A percentile compares a stretch with the other conserved stretches of the same genome.
Conservation (phyloP, 2,888 invertebrate genomes). For the Isoperla grammatica region DNA sequence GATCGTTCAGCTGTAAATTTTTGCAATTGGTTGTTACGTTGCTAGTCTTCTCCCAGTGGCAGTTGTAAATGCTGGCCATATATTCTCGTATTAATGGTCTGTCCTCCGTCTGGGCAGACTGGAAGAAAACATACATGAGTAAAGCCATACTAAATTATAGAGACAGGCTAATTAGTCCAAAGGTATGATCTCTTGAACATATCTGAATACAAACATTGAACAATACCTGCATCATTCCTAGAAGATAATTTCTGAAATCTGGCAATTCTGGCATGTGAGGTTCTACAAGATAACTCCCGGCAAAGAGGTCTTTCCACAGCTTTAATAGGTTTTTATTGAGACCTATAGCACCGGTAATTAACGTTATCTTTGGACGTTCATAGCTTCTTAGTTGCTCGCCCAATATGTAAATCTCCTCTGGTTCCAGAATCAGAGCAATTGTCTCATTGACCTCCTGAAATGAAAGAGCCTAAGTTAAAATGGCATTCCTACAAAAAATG, state of each 20-base stretch:
- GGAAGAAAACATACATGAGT: constrained; percentile 1
- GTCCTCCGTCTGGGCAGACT: constrained; percentile 18
- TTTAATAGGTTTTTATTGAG: constrained; percentile 27
- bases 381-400: constrained; percentile 27
- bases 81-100: constrained; percentile 32
- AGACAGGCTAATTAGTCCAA: too few relatives aligned
- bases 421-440: constrained; percentile 36
- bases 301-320: constrained; percentile 26
- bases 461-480: too few relatives aligned
- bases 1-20: constrained; percentile 29
- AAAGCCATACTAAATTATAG: too few relatives aligned
- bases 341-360: constrained; percentile 25
- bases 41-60: constrained; percentile 31
- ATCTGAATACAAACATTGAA: too few relatives aligned
- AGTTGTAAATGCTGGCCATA: constrained; percentile 34
- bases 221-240: constrained; percentile 34
- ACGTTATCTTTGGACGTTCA: background rate
- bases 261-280: constrained; percentile 34
- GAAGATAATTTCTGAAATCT: constrained; percentile 35
- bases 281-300: constrained; percentile 30
- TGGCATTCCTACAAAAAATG: too few relatives aligned
- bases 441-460: constrained; percentile 34
- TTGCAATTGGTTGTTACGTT: constrained; percentile 26
- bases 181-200: too few relatives aligned
- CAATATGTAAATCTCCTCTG: constrained; percentile 35